Base-by-base conservation (phyloP, 2,888 invertebrate species). In the Seira sanloemensis region DNA sequence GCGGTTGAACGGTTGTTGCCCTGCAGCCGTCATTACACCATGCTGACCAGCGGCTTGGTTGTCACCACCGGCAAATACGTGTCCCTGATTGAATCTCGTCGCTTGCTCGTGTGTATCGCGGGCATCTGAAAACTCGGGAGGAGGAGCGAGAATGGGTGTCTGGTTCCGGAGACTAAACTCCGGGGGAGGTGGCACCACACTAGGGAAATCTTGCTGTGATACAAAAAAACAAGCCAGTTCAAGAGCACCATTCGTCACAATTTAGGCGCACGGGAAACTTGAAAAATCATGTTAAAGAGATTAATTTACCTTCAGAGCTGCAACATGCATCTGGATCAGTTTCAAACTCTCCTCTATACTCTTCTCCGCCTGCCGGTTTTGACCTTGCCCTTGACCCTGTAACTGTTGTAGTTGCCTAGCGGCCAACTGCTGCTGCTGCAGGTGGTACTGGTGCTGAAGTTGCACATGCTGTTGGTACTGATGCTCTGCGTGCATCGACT, bases 61-160 rank as follows among this genome's bases (percentile, higher is more conserved):
- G 0, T 74, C 84, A 26, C 67, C 73, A 9, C 26, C 23, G 18
- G 27, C 37, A 54, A 66, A 54, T 4, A 82, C 66, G 16, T 86
- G 86, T 19, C 87, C 81, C 77, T 89, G 89, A 75, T 89, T 89
- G 68, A 89, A 89, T 27, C 88, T 24, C 2, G 89, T 89, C 0
- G 88, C 88, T 58, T 86, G 87, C 76, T 89, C 89, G 71, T 89
- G 88, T 21, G 86, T 86, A 65, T 88, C 88, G 18, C 89, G 65
- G 0, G 88, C 88, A 69, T 89, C 89, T 91, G 96, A 96, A 92
- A 97, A 97, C 92, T 97, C 97, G 54, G 97, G 97, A 50, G 97
- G 97, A 54, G 97, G 97, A 24, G 96, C 96, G 87, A 96, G 92
- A 18, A 96, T 93, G 66, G 91, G 90, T 2, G 90, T 88, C 79